Evolutionary conservation across 2,797 vertebrate species (phyloP).

Genomic region (Sciurus vulgaris): DNA sequence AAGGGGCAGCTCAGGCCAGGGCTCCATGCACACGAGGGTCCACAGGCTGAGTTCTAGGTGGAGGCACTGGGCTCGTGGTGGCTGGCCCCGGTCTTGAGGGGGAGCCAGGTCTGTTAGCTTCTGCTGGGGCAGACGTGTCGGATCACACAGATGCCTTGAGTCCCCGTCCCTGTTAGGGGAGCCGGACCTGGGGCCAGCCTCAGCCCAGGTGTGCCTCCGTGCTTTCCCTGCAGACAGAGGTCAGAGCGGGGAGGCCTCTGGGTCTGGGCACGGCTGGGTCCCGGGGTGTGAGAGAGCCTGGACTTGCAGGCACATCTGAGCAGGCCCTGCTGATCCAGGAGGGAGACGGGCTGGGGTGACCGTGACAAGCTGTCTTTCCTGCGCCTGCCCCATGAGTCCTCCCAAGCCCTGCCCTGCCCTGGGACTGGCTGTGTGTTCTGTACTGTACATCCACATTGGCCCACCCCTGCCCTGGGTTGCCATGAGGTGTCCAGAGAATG

Average conservation of each 20-base stretch:
- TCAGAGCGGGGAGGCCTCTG: no score
- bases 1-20: accelerated
- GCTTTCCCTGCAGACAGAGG: background rate
- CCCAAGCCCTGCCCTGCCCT: no score
- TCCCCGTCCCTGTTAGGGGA: background rate
- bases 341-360: no score
- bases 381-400: background rate
- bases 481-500: no score
- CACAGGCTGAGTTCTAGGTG: accelerated
- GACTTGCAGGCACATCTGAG: background rate
- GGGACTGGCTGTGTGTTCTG: no score
- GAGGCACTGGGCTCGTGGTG: no score
- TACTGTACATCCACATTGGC: no score
- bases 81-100: background rate
- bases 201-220: no score
- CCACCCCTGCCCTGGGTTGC: background rate
- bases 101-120: background rate
- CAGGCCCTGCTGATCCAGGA: background rate
- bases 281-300: background rate
- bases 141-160: no score
- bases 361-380: no score
- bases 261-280: background rate
- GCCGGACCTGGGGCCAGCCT: background rate
- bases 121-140: background rate
- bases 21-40: accelerated